These are phyloP conservation scores for Pteruthius melanotis DNA, from an alignment of 2,113 vertebrate genomes.

Conservation along the genomic window DNA sequence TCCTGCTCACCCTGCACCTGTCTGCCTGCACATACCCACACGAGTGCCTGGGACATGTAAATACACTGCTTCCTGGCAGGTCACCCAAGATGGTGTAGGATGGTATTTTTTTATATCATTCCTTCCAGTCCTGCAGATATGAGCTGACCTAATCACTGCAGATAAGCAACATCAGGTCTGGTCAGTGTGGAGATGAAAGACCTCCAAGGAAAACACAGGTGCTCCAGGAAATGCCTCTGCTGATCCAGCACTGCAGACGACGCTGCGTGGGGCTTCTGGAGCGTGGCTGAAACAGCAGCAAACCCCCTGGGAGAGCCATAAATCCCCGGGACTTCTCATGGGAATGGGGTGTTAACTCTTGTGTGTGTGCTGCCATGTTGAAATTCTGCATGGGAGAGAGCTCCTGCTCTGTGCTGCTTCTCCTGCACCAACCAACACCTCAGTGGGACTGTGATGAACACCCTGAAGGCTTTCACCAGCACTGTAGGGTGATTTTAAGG, in stretches of 20 bases:
- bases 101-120: constrained; percentile 39
- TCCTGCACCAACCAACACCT: rapidly evolving
- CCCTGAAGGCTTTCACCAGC: not conserved
- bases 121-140: constrained; percentile 30
- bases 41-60: not conserved
- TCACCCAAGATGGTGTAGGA: not conserved
- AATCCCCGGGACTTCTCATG: not conserved
- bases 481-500: not conserved
- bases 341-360: not conserved
- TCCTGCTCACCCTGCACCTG: constrained; percentile 11
- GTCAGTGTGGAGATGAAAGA: not conserved
- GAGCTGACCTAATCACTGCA: not conserved
- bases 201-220: constrained; percentile 64
- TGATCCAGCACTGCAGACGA: not conserved
- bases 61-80: constrained; percentile 21
- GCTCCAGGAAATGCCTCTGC: constrained; percentile 34
- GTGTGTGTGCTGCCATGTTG: not conserved
- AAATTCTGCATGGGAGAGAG: not conserved
- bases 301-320: not conserved
- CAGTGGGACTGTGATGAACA: rapidly evolving
- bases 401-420: not conserved
- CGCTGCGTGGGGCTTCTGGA: not conserved
- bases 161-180: constrained; percentile 27
- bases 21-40: not conserved
- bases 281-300: not conserved